Evolutionary conservation across 2,113 vertebrate genomes (phyloP), one percentile per base, ranked within the genome.

Genomic region (Hemiprocne comata): DNA sequence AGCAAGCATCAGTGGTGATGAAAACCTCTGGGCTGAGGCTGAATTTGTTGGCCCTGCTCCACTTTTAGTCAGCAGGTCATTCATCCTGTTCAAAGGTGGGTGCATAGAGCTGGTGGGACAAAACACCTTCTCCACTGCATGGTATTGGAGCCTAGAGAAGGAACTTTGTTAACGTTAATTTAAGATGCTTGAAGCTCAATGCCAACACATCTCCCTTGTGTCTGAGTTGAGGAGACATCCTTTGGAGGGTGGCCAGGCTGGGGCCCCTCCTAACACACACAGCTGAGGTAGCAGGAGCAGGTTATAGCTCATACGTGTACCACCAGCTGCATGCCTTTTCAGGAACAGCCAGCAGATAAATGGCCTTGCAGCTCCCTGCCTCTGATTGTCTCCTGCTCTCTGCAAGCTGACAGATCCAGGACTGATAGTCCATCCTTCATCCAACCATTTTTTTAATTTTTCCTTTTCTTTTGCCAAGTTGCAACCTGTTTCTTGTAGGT

Each of bases 401-500:
- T 60, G 9, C 48, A 33, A 67, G 17, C 48, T 84, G 51, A 17
- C 11, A 90, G 31, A 40, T n/a, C 78, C 77, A 87, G 51, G 40
- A 34, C 23, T 82, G 51, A 51, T 62, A 77, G 54, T 80, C n/a
- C 15, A 33, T 23, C 11, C 33, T 26, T 10, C 31, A 17, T 29
- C 34, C 28, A 62, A 25, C 4, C 10, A 3, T 8, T 11, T n/a
- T 29, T 15, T 7, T 40, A 17, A 11, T 23, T 50, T 38, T 36
- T 23, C 25, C 26, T 86, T 84, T 93, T 24, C 54, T 88, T 70
- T 92, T 79, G 25, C 89, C 87, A 90, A 61, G 62, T 53, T 81
- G 76, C 66, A 82, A 33, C 80, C 85, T 73, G 48, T 86, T 81
- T 78, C 61, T 50, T 90, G 94, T 82, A 91, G 89, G 51, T 44